Base-by-base conservation (phyloP, 2,888 invertebrate species). In the Priocnemis perturbator region DNA sequence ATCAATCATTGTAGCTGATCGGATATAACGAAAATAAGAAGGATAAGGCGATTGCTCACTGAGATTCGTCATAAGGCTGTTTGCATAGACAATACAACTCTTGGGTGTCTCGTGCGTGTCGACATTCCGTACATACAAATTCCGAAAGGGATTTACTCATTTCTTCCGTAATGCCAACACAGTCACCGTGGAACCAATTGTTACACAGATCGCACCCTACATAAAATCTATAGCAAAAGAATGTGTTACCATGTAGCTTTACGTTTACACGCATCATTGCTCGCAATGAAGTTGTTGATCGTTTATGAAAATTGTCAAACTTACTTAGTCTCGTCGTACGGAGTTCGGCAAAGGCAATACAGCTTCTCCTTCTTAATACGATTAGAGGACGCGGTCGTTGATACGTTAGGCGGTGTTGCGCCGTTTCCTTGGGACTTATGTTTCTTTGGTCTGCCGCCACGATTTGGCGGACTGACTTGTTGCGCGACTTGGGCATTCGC, bases 161-260 rank as follows among this genome's bases (percentile, higher is more conserved):
- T 87, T 95, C 95, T 89, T 98, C 97, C 0, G 96, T 96, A 70
- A 99, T 96, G 55, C 95, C 96, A 14, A 99, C 97, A 88, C 99
- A 99, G 81, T 96, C 95, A 0, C 98, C 98, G 88, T 99, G 99
- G 92, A 97, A 99, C 98, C 99, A 99, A 89, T 98, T 98, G 85
- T 96, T 96, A 89, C 99, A 99, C 84, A 97, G 91, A 90, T 98
- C 98, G 90, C 99, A 99, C 69, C 97, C 98, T 77, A 99, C 97
- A 90, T 98, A 99, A 89, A 98, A 98, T 88, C 96, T 96, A 84
- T 19, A 53, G 48, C 3, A 56, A 67, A 58, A 47, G 11, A 55
- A 19, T 37, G 37, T 37, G 37, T 37, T 37, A 37, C 37, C 37
- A 37, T 37, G 11, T 37, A 37, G 37, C 37, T 11, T 11, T 11